These are phyloP conservation scores for Acanthurus lineatus DNA, from an alignment of 2,797 vertebrate genomes.

Conservation along the genomic window DNA sequence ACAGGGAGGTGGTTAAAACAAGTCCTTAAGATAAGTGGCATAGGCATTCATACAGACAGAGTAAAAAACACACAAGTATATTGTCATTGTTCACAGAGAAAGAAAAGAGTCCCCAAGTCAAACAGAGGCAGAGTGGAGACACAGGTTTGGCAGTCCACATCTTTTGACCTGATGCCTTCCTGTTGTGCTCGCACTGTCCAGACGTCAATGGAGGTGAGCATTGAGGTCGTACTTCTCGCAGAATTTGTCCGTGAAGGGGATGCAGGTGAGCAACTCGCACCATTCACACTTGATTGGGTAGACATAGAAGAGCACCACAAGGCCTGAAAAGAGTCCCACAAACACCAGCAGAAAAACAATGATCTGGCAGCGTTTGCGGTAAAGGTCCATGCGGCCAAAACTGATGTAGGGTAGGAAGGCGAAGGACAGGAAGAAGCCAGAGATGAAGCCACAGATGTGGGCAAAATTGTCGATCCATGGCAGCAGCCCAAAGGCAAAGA, in stretches of 20 bases:
- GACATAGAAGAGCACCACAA: conserved; percentile 97
- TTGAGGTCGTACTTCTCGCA: conserved; percentile 99
- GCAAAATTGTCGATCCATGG: conserved; percentile 99
- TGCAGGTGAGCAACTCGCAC: conserved; percentile 98
- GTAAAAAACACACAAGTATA: conserved; percentile 81
- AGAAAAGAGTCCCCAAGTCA: conserved; percentile 35
- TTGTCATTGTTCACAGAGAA: conserved; percentile 77
- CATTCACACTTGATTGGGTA: conserved; percentile 96
- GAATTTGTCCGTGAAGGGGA: conserved; percentile 99
- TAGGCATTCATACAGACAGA: conserved; percentile 75
- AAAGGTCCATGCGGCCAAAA: conserved; percentile 96
- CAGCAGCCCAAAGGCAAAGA: conserved; percentile 95
- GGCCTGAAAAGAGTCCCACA: conserved; percentile 93
- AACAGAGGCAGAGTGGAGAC: conserved; percentile 40
- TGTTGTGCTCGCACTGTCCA: neutral
- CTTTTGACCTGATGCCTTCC: conserved; percentile 59
- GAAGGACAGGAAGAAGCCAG: conserved; percentile 97
- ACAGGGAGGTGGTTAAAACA: conserved; percentile 62
- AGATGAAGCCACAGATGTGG: conserved; percentile 96
- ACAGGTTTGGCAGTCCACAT: conserved; percentile 37
- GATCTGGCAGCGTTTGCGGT: conserved; percentile 98
- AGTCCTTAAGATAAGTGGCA: conserved; percentile 71
- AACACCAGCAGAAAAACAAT: conserved; percentile 95
- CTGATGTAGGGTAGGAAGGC: conserved; percentile 99
- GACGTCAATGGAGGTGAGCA: conserved; percentile 93